Evolutionary conservation across 2,797 vertebrate species (phyloP).

Genomic region (Hydrophis major): DNA sequence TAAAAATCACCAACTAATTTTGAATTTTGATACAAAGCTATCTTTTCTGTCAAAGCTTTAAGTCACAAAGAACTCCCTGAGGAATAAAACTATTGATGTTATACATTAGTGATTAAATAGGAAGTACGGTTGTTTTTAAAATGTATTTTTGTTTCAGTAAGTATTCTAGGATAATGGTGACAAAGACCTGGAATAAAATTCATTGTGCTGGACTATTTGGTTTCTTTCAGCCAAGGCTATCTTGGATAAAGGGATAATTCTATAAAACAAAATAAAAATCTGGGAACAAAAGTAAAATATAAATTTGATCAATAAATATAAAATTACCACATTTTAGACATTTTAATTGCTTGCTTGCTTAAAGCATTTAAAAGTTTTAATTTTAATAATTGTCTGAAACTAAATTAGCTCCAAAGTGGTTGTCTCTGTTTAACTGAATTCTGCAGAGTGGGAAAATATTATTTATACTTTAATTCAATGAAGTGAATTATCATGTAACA

Average conservation of each 20-base stretch:
- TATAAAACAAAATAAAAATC: neutral
- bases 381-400: neutral
- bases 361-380: neutral
- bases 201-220: neutral
- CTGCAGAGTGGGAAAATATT: neutral
- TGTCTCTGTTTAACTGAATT: neutral
- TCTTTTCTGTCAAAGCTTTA: constrained; percentile 4
- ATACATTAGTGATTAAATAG: neutral
- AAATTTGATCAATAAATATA: neutral
- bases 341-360: neutral
- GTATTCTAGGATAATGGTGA: neutral
- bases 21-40: constrained; percentile 38
- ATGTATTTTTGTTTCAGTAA: neutral
- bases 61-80: constrained; percentile 13
- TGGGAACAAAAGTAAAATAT: neutral
- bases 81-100: constrained; percentile 17
- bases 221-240: neutral
- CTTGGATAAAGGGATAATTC: neutral
- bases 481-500: neutral
- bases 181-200: neutral
- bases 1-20: neutral
- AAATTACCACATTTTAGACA: neutral
- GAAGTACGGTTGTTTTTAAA: neutral
- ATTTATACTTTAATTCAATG: neutral
- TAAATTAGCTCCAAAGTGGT: neutral